phyloP scores from a whole-genome alignment of 2,797 vertebrate genomes.

The Acipenser oxyrinchus region DNA sequence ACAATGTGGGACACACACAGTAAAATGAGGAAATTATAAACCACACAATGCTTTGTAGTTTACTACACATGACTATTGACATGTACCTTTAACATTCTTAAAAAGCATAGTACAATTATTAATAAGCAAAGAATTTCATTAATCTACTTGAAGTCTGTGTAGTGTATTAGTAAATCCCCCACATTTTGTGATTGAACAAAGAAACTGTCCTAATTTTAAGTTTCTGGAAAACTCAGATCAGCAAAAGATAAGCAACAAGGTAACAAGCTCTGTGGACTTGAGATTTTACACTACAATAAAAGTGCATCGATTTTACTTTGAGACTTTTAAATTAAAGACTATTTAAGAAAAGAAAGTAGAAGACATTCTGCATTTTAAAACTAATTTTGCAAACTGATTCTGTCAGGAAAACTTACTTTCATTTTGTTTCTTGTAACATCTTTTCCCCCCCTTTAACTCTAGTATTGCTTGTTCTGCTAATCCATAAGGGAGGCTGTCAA shows the following conservation, averaged over 20 bases:
- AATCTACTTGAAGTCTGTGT: neutral
- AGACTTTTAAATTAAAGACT: constrained; percentile 82
- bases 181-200: neutral
- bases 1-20: too few relatives aligned
- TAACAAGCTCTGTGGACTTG: constrained; percentile 4
- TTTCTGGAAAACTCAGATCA: neutral
- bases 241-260: neutral
- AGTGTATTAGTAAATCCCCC: neutral
- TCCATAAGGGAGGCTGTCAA: constrained; percentile 83
- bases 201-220: neutral
- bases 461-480: constrained; percentile 74
- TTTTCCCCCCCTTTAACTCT: constrained; percentile 68
- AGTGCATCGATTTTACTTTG: constrained; percentile 40
- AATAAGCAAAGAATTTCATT: too few relatives aligned
- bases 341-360: constrained; percentile 53
- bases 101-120: too few relatives aligned
- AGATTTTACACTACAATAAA: constrained; percentile 11
- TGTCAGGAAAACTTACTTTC: constrained; percentile 98
- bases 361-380: constrained; percentile 77
- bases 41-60: too few relatives aligned
- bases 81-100: too few relatives aligned
- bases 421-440: constrained; percentile 87
- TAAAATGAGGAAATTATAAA: too few relatives aligned
- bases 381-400: constrained; percentile 96
- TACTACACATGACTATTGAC: too few relatives aligned